A percentile compares a stretch with the other conserved stretches of the same genome.
Evolutionary conservation across 1,140 invertebrate genomes (phyloP).

Genomic region (Odontomachus brunneus): DNA sequence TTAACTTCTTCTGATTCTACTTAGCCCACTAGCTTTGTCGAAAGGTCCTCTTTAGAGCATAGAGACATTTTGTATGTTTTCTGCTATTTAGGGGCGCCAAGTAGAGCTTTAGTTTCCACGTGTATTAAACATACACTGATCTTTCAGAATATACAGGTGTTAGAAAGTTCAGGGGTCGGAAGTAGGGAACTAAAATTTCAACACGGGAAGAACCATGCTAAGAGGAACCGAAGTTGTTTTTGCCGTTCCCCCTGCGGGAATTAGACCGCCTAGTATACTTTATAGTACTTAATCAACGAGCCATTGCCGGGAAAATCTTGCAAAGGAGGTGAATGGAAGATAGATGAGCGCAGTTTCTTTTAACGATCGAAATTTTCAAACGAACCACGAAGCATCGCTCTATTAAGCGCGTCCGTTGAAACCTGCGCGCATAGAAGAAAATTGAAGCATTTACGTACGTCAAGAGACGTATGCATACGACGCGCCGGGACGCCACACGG

Average conservation of each 20-base stretch:
- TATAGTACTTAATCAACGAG: slow-evolving; percentile 64
- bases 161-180: too few relatives aligned
- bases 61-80: too few relatives aligned
- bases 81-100: too few relatives aligned
- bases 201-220: too few relatives aligned
- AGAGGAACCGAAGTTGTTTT: neutral
- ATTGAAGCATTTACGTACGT: slow-evolving; percentile 22
- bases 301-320: slow-evolving; percentile 52
- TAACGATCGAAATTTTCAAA: slow-evolving; percentile 77
- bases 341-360: slow-evolving; percentile 56
- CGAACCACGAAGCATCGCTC: slow-evolving; percentile 73
- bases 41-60: too few relatives aligned
- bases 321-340: slow-evolving; percentile 64
- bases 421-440: slow-evolving; percentile 4
- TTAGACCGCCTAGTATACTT: slow-evolving; percentile 59
- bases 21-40: too few relatives aligned
- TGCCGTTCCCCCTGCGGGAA: slow-evolving; percentile 46
- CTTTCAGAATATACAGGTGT: too few relatives aligned
- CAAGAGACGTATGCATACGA: neutral
- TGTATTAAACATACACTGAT: too few relatives aligned
- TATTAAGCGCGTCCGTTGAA: slow-evolving; percentile 65
- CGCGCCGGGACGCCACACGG: neutral
- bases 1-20: too few relatives aligned
- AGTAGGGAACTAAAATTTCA: too few relatives aligned
- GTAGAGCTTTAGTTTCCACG: too few relatives aligned